phyloP scores from a whole-genome alignment of 2,888 invertebrate species.

The Stictocephala bisonia region DNA sequence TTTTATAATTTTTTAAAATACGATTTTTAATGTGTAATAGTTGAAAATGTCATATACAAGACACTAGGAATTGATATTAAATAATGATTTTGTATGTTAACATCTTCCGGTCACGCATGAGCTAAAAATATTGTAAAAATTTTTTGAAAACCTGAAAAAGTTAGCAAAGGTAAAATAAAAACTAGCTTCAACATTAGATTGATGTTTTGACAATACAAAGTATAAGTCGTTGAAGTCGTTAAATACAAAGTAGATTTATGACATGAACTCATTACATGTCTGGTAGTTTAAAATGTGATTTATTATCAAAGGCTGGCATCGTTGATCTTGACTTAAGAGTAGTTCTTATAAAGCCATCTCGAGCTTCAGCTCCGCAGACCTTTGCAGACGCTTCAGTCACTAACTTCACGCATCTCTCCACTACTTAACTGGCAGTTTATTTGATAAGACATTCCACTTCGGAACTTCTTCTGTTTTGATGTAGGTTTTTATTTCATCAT shows the following conservation, averaged over 20 bases:
- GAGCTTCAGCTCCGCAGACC: slow-evolving; percentile 28
- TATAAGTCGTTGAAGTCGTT: too few relatives aligned
- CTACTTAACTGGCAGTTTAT: slow-evolving; percentile 29
- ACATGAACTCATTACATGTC: background rate
- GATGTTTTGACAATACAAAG: too few relatives aligned
- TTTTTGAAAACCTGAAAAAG: slow-evolving; percentile 1
- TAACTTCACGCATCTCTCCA: slow-evolving; percentile 61
- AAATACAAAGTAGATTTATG: background rate
- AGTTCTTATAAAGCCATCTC: slow-evolving; percentile 19
- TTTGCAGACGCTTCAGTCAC: slow-evolving; percentile 63
- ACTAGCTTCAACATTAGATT: background rate
- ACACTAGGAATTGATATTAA: too few relatives aligned
- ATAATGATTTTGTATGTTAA: too few relatives aligned
- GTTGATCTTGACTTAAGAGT: slow-evolving; percentile 18
- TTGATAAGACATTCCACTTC: slow-evolving; percentile 6
- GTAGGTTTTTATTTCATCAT: slow-evolving; percentile 24
- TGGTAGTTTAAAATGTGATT: slow-evolving; percentile 16
- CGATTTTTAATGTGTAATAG: too few relatives aligned
- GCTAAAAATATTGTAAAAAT: too few relatives aligned
- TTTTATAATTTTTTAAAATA: too few relatives aligned
- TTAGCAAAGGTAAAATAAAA: slow-evolving; percentile 17
- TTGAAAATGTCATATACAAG: too few relatives aligned
- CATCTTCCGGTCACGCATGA: too few relatives aligned
- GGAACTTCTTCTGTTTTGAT: slow-evolving; percentile 19
- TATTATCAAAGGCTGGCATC: slow-evolving; percentile 26